phyloP scores from a whole-genome alignment of 64 coral and sea anemone genomes.

The Astreopora myriophthalma region DNA sequence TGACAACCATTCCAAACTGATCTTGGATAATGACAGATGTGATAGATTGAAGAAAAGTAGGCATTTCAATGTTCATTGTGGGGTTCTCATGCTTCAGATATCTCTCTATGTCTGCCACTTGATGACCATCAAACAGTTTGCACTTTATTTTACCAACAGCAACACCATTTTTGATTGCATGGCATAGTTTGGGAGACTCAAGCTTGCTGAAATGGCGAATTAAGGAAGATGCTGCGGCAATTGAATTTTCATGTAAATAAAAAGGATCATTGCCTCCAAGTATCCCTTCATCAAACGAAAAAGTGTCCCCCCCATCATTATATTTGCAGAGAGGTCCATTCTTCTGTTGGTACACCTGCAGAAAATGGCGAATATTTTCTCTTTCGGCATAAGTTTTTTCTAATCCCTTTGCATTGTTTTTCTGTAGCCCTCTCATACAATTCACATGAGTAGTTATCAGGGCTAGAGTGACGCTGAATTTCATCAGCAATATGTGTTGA shows the following conservation, averaged over 20 bases:
- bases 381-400: constrained; percentile 61
- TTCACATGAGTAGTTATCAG: constrained; percentile 78
- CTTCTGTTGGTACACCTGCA: constrained; percentile 34
- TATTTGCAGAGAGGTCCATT: constrained; percentile 12
- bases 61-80: constrained; percentile 5
- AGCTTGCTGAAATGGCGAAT: not conserved
- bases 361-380: constrained; percentile 52
- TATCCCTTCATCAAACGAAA: not conserved
- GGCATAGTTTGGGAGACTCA: not conserved
- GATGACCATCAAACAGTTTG: not conserved
- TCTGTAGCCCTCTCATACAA: constrained; percentile 69
- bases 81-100: constrained; percentile 10
- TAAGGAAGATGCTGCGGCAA: not conserved
- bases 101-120: constrained; percentile 18
- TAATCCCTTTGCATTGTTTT: constrained; percentile 74
- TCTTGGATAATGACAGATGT: constrained; percentile 50
- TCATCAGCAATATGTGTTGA: constrained; percentile 49
- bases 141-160: not conserved
- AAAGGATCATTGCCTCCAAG: not conserved
- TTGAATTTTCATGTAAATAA: not conserved
- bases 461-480: constrained; percentile 63
- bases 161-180: constrained; percentile 36
- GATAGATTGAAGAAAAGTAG: constrained; percentile 29
- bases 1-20: constrained; percentile 45
- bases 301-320: not conserved